Percentiles rank a stretch among this genome's conserved stretches.
Evolutionary conservation across 2,888 invertebrate species (phyloP).

Genomic region (Melipona beecheii): DNA sequence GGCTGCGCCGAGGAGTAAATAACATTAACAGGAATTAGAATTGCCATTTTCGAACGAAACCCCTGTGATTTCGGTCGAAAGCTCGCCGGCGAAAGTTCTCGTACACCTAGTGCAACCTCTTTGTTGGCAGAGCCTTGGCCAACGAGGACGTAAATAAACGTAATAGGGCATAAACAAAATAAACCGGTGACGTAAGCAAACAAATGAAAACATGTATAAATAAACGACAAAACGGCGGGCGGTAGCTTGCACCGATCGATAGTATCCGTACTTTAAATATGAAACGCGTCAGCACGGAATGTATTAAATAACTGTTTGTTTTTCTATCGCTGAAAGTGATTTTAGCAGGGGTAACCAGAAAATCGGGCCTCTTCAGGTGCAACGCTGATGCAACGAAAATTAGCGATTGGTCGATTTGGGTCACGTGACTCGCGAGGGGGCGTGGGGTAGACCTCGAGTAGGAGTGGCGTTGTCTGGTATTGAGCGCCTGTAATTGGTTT

Average conservation of each 20-base stretch:
- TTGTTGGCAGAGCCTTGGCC: not conserved
- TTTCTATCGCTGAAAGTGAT: too few relatives aligned
- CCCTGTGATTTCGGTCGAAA: not conserved
- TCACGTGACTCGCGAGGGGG: too few relatives aligned
- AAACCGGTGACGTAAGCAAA: too few relatives aligned
- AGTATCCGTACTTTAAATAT: not conserved
- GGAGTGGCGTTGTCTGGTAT: too few relatives aligned
- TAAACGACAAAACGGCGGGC: not conserved
- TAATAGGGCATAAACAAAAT: not conserved
- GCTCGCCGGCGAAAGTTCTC: not conserved
- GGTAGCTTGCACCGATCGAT: not conserved
- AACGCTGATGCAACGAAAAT: too few relatives aligned
- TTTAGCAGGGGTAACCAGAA: too few relatives aligned
- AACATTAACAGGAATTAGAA: not conserved
- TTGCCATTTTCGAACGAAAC: constrained; percentile 1
- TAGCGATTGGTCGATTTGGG: too few relatives aligned
- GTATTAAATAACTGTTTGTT: not conserved
- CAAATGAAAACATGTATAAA: not conserved
- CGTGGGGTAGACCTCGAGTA: too few relatives aligned
- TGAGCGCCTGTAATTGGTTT: too few relatives aligned
- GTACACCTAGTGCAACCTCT: not conserved
- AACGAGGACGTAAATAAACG: not conserved
- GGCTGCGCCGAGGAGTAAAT: not conserved
- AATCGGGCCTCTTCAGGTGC: too few relatives aligned
- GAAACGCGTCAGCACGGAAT: not conserved